Conservation (phyloP, 2,888 invertebrate species). For the Melitaea athalia region DNA sequence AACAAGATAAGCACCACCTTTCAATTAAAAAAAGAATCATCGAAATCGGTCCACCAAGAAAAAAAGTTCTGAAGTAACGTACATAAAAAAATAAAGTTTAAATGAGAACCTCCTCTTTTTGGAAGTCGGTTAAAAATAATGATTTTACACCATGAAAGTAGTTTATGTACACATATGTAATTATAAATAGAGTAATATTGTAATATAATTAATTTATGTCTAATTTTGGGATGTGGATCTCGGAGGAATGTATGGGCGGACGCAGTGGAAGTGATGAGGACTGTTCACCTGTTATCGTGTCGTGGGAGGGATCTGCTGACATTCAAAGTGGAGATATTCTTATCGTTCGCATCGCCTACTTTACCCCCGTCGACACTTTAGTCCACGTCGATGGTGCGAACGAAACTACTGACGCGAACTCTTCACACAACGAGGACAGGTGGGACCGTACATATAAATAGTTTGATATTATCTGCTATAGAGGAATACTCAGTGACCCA, state of each 20-base stretch:
- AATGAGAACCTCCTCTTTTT: too few species aligned
- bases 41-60: too few species aligned
- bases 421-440: conserved; percentile 61
- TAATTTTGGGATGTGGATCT: conserved; percentile 66
- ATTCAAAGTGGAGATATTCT: conserved; percentile 88
- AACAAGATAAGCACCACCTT: too few species aligned
- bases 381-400: conserved; percentile 53
- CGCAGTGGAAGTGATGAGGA: conserved; percentile 64
- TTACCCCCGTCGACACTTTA: conserved; percentile 73
- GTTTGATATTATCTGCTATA: conserved; percentile 15
- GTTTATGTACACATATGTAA: too few species aligned
- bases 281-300: conserved; percentile 82
- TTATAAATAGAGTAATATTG: background rate
- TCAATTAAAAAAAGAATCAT: too few species aligned
- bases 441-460: conserved; percentile 31
- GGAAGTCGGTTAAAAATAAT: too few species aligned
- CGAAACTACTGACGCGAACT: conserved; percentile 54
- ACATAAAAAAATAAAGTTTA: too few species aligned
- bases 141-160: too few species aligned
- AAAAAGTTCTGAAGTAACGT: too few species aligned
- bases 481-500: conserved; percentile 34
- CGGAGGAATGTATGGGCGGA: conserved; percentile 66
- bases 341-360: conserved; percentile 86
- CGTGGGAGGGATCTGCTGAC: conserved; percentile 86
- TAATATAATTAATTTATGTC: conserved; percentile 30